phyloP scores from a whole-genome alignment of 2,888 invertebrate genomes.

The Hypena proboscidalis region DNA sequence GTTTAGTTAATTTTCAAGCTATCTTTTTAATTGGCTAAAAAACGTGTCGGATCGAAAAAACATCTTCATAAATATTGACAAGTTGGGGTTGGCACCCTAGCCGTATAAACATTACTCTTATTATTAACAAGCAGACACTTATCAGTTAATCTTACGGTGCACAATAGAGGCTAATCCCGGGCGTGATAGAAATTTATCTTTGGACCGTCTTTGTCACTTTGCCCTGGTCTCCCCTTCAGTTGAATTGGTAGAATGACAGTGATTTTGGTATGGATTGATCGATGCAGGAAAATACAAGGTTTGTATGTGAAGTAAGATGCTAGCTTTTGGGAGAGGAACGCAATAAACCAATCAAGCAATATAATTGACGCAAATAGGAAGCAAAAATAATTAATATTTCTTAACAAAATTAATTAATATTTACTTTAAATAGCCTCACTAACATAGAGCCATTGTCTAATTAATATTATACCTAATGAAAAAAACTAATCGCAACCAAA shows the following conservation, averaged over 20 bases:
- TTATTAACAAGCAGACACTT: conserved; percentile 82
- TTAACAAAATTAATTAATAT: too few species aligned
- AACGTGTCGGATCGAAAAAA: conserved; percentile 48
- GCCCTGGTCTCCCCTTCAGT: conserved; percentile 53
- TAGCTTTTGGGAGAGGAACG: too few species aligned
- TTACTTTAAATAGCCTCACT: too few species aligned
- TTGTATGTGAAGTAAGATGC: too few species aligned
- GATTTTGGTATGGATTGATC: conserved; percentile 5
- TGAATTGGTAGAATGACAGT: conserved; percentile 18
- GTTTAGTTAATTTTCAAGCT: conserved; percentile 4
- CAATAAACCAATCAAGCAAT: too few species aligned
- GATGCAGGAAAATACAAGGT: not conserved
- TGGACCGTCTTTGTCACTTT: conserved; percentile 70
- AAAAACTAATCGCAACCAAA: too few species aligned
- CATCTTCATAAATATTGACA: conserved; percentile 63
- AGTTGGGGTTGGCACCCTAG: conserved; percentile 46
- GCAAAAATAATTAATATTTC: too few species aligned
- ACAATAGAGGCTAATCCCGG: conserved; percentile 80
- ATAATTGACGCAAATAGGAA: too few species aligned
- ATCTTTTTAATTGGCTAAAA: conserved; percentile 34
- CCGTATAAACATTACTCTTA: conserved; percentile 72
- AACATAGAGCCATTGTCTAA: too few species aligned
- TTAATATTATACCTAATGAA: too few species aligned
- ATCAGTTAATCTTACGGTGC: conserved; percentile 82
- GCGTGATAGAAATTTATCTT: conserved; percentile 83